Base-by-base conservation (phyloP, 2,113 vertebrate genomes). In the Hyla sarda region DNA sequence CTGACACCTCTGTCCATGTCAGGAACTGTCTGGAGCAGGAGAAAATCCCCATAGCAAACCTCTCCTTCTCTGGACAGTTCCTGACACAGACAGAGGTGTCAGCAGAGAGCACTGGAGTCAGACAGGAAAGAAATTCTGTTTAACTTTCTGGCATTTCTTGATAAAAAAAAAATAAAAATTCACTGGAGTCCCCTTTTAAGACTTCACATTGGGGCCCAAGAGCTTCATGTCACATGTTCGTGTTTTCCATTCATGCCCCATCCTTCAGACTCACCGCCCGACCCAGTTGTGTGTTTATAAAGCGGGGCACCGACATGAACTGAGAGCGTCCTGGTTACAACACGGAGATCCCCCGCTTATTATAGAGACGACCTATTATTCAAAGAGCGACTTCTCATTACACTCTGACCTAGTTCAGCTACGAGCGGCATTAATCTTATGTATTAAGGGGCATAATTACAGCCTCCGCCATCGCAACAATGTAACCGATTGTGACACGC, bases 351-450 rank as follows among this genome's bases (percentile, higher is more conserved):
- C 32, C 48, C 81, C 6, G 47, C 69, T 47, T 23, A 41, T 56
- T 56, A 80, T 21, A 56, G 19, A 72, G 45, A n/a, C 67, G 32
- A 72, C 81, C 34, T 83, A 72, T 85, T 85, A 65, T 65, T 85
- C 72, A 50, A 17, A 77, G 30, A 85, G 47, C 23, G 19, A 17
- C 25, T 78, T 28, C 74, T 85, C 75, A 67, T 85, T 85, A 85
- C 52, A 78, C 74, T 76, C 60, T 85, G 74, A 78, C 83, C 74
- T 47, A 78, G 25, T 69, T 77, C 60, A 54, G 73, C 60, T 77
- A 79, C 11, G n/a, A 52, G 16, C 19, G 30, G 48, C 83, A 85
- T 85, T 78, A n/a, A 85, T 78, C 60, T 65, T 52, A 2, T 52
- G 13, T 71, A 69, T 41, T 65, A n/a, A 71, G 76, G 54, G 30